Evolutionary conservation across 2,888 invertebrate species (phyloP), one percentile per base, ranked within the genome.

Genomic region (Lydus trimaculatus): DNA sequence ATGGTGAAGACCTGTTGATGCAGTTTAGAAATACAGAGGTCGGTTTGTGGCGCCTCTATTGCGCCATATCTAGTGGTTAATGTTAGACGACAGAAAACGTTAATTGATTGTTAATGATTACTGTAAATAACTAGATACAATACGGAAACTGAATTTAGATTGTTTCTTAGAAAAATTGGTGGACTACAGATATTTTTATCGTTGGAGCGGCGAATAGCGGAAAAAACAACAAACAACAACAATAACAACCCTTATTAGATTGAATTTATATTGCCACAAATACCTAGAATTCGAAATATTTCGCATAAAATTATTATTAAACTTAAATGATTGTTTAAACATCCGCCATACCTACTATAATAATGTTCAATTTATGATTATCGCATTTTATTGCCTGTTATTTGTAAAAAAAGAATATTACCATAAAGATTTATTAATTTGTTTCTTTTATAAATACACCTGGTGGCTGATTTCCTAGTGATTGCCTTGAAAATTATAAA

Each of bases 71-170:
- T 65, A 59, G 65, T 72, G 78, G 75, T 78, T 77, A 39, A 77
- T 67, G 69, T 72, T 73, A 76, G 64, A 61, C 56, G 61, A 61
- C 63, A 61, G 63, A 69, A 70, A 69, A 71, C 74, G 73, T 75
- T 78, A 78, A 79, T 78, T 78, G 78, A 75, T 75, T 73, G 73
- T 76, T 78, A 77, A 78, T 76, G 76, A 75, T 76, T 77, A 75
- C 69, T 71, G 72, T 69, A 74, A 79, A 73, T 72, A 67, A 61
- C 43, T 48, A 13, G 58, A 31, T 59, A 39, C 60, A 63, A 66
- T 66, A 69, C 66, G 65, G 69, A 66, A 69, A 69, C 69, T 65
- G 69, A 66, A 69, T 69, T 65, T 56, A 65, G 59, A 69, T 63
- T 59, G 59, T 31, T 56, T 63, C 56, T 25, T 17, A 25, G 25